phyloP scores from a whole-genome alignment of 2,113 vertebrate genomes.

The Tychaedon coryphoeus region DNA sequence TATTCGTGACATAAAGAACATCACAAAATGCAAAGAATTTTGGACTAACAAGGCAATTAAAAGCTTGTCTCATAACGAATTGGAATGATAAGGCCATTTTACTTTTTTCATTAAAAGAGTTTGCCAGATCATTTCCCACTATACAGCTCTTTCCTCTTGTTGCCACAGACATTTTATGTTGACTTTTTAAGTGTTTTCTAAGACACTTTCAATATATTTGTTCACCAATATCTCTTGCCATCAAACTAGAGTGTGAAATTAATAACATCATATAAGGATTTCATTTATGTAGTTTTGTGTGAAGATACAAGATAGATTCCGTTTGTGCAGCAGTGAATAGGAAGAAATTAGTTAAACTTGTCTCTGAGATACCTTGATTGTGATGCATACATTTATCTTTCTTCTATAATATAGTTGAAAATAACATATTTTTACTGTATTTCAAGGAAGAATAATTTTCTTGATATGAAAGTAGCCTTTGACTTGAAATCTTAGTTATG shows the following conservation, averaged over 20 bases:
- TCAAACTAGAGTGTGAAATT: background rate
- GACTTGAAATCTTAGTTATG: background rate
- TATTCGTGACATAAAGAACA: background rate
- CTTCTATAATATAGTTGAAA: background rate
- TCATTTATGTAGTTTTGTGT: background rate
- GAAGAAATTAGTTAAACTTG: background rate
- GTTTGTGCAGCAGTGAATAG: background rate
- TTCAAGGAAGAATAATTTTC: background rate
- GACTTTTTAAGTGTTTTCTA: background rate
- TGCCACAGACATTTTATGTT: background rate
- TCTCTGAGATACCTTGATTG: background rate
- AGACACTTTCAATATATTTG: accelerated
- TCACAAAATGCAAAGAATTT: background rate
- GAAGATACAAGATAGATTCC: background rate
- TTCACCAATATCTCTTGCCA: background rate
- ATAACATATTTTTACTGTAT: background rate
- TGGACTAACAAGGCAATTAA: background rate
- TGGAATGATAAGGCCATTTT: background rate
- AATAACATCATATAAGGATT: background rate
- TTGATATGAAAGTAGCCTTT: background rate
- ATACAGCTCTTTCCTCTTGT: background rate
- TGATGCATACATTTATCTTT: background rate
- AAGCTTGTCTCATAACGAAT: background rate
- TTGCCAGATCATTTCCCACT: background rate
- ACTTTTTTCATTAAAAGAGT: background rate